phyloP scores from a whole-genome alignment of 2,113 vertebrate genomes.

The Acrocephalus kingi region DNA sequence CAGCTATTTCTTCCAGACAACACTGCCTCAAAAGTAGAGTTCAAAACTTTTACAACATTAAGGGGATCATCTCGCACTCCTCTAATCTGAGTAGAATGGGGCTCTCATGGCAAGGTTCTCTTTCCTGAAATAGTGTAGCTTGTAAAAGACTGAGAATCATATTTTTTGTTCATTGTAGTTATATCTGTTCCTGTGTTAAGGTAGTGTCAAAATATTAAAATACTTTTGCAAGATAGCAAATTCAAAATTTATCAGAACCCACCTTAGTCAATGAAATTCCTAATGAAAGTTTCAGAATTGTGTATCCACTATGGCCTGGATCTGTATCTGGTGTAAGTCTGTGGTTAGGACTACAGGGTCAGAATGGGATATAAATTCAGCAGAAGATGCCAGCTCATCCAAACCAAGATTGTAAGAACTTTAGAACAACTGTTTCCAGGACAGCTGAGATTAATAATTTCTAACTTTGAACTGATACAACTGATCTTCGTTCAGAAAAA shows the following conservation, averaged over 20 bases:
- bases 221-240: neutral
- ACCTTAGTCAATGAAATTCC: neutral
- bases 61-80: neutral
- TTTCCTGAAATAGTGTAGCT: neutral
- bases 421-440: neutral
- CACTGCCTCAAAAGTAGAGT: fast-evolving
- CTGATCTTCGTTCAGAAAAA: neutral
- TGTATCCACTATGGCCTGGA: neutral
- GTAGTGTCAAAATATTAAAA: neutral
- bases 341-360: neutral
- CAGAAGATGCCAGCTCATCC: neutral
- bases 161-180: neutral
- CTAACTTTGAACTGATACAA: neutral
- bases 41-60: neutral
- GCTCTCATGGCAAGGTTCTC: neutral
- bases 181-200: neutral
- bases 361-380: neutral
- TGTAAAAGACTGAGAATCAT: neutral
- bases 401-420: neutral
- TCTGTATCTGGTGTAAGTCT: neutral
- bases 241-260: neutral
- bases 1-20: neutral
- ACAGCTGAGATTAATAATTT: neutral
- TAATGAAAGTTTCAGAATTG: neutral
- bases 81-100: too few species aligned